Evolutionary conservation across 35 echinoderm and acorn worm genomes (phyloP).

Genomic region (Ophioderma brevispina): DNA sequence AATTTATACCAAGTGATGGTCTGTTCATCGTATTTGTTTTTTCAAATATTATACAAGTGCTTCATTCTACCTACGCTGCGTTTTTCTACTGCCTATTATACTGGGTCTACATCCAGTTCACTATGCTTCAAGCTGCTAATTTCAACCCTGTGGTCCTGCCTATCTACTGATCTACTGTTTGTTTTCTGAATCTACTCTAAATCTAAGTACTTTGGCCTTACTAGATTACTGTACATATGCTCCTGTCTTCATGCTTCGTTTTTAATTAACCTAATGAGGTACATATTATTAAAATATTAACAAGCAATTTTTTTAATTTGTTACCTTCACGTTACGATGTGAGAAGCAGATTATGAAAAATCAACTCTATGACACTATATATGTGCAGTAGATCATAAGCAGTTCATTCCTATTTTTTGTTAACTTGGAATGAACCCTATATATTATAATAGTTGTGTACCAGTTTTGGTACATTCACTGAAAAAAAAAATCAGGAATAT

Average conservation of each 20-base stretch:
- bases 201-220: not conserved
- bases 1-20: not conserved
- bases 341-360: no score
- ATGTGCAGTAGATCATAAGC: no score
- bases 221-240: constrained; percentile 4
- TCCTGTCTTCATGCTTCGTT: not conserved
- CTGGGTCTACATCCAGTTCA: not conserved
- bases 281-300: not conserved
- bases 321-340: not conserved
- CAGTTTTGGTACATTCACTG: no score
- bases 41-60: constrained; percentile 10
- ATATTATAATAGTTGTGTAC: no score
- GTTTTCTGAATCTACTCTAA: not conserved
- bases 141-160: not conserved
- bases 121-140: no score
- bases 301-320: constrained; percentile 2
- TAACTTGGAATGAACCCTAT: no score
- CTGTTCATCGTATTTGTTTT: not conserved
- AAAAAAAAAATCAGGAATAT: not conserved
- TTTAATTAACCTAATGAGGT: not conserved
- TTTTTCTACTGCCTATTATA: not conserved
- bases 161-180: not conserved
- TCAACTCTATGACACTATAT: no score
- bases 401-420: no score
- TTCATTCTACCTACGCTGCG: not conserved